Percentiles rank a stretch among this genome's conserved stretches.
Conservation (phyloP, 35 echinoderm and acorn worm species). For the Acanthaster planci region DNA sequence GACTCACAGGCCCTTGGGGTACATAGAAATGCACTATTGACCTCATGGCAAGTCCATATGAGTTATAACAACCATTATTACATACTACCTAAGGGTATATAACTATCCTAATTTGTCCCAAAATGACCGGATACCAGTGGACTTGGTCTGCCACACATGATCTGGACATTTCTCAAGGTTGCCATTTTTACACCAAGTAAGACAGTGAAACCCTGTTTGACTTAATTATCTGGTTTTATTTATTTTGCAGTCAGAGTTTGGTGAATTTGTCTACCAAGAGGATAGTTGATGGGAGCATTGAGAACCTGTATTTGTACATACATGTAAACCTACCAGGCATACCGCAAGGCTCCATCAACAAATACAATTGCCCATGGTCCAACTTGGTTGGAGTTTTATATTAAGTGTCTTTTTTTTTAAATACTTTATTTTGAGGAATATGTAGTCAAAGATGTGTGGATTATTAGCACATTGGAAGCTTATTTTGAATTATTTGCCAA, state of each 20-base stretch:
- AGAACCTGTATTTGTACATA: neutral
- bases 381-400: too few species aligned
- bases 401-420: too few species aligned
- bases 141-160: neutral
- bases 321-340: neutral
- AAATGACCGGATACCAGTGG: neutral
- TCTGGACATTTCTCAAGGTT: neutral
- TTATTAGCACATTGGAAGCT: too few species aligned
- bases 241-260: neutral
- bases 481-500: too few species aligned
- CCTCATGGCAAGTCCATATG: too few species aligned
- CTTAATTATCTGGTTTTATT: neutral
- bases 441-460: too few species aligned
- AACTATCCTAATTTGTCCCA: neutral
- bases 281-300: neutral
- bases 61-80: too few species aligned
- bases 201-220: neutral
- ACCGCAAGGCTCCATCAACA: neutral
- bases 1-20: too few species aligned
- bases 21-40: too few species aligned
- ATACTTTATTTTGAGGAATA: too few species aligned
- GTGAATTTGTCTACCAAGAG: constrained; percentile 22
- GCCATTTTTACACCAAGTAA: neutral
- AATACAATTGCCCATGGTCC: too few species aligned
- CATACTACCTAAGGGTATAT: too few species aligned